Percentiles rank a stretch among this genome's conserved stretches.
These are phyloP conservation scores for Drosophila ambigua DNA, from an alignment of 1,140 invertebrate genomes.

Conservation along the genomic window DNA sequence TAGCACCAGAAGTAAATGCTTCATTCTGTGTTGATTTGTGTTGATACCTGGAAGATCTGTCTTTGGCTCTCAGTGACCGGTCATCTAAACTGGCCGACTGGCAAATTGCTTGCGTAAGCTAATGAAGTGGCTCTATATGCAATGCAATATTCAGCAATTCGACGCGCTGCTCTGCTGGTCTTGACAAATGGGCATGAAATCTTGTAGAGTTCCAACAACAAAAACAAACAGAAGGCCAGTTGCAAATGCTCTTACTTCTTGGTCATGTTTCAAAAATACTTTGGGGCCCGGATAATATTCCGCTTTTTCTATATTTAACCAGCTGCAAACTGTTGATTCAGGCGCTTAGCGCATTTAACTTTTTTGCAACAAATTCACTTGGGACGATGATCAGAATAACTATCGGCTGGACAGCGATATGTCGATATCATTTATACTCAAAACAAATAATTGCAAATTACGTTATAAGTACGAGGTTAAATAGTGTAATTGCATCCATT, in stretches of 20 bases:
- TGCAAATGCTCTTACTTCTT: constrained; percentile 15
- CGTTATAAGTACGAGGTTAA: too few species aligned
- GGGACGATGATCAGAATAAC: background rate
- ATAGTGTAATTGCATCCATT: too few species aligned
- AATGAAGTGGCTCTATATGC: constrained; percentile 3
- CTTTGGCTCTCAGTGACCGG: constrained; percentile 2
- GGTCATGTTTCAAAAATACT: background rate
- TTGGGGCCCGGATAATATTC: background rate
- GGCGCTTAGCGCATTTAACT: constrained; percentile 1
- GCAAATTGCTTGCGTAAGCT: constrained; percentile 36
- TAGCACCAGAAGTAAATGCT: constrained; percentile 22
- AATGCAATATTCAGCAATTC: constrained; percentile 1
- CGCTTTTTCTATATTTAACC: background rate
- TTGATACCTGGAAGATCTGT: background rate
- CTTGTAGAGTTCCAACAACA: constrained; percentile 8
- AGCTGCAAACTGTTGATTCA: background rate
- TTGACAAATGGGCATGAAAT: constrained; percentile 18
- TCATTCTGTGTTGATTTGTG: constrained; percentile 14
- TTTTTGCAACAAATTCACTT: constrained; percentile 1
- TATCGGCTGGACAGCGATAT: too few species aligned
- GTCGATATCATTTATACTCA: too few species aligned
- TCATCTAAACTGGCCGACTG: constrained; percentile 3
- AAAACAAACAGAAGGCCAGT: constrained; percentile 24
- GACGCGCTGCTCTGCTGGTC: background rate
- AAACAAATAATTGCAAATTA: too few species aligned